Conservation (phyloP, 2,113 vertebrate species). For the Epinephelus lanceolatus region DNA sequence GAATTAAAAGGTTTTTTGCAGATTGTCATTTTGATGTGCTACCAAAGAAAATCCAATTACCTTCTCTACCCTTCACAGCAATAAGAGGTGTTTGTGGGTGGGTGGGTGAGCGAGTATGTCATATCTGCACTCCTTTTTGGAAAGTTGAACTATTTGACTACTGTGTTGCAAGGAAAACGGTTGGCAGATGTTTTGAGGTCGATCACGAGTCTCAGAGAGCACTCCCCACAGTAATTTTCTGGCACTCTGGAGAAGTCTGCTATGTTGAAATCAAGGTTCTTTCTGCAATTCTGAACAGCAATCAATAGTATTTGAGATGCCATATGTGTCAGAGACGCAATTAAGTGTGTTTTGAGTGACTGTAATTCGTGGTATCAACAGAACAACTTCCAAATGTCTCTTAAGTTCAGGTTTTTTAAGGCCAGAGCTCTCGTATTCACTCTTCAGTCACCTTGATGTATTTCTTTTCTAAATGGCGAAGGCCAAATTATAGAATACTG, state of each 20-base stretch:
- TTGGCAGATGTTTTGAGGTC: slow-evolving; percentile 73
- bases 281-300: slow-evolving; percentile 60
- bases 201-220: slow-evolving; percentile 50
- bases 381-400: slow-evolving; percentile 33
- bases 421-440: background rate
- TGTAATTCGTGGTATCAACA: slow-evolving; percentile 34
- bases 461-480: background rate
- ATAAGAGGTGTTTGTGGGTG: background rate
- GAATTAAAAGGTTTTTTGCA: too few species aligned
- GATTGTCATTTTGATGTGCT: slow-evolving; percentile 6
- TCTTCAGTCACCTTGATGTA: background rate
- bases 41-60: slow-evolving; percentile 30
- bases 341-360: slow-evolving; percentile 55
- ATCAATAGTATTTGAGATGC: slow-evolving; percentile 71
- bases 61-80: background rate
- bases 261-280: slow-evolving; percentile 61
- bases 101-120: background rate
- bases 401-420: slow-evolving; percentile 21
- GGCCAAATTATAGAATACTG: slow-evolving; percentile 10
- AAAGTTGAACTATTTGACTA: slow-evolving; percentile 45
- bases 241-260: slow-evolving; percentile 44
- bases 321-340: slow-evolving; percentile 64
- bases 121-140: slow-evolving; percentile 22
- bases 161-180: slow-evolving; percentile 36
- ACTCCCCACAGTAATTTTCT: slow-evolving; percentile 56